Evolutionary conservation across 2,797 vertebrate species (phyloP), one percentile per base, ranked within the genome.

Genomic region (Gadopsis marmoratus): DNA sequence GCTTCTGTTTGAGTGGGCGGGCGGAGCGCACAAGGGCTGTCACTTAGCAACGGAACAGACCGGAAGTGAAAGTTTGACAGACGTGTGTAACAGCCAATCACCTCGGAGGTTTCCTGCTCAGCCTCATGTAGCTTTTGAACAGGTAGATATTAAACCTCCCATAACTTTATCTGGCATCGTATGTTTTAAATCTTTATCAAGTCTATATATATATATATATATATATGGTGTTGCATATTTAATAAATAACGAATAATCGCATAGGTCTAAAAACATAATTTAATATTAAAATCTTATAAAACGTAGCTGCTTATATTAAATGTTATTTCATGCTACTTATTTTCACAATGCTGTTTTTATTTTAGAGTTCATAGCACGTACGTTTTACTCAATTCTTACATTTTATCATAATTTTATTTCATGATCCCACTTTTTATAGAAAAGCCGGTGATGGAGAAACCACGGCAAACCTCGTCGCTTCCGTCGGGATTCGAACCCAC

Each of bases 1-100:
- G 68, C 83, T 67, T 63, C 33, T 66, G 37, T 45, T 73, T 37
- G n/a, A 29, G 26, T 0, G n/a, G 9, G 65, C 16, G 5, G 23
- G 47, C 7, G 16, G 4, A 63, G 21, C 1, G 72, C 53, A 60
- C 65, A 35, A 35, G 7, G 54, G 17, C 29, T 43, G 93, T 95
- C 90, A 88, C 95, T 84, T 86, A 88, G 95, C 95, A 95, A 96
- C 95, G n/a, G 35, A 21, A 16, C 9, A 64, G 11, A 76, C 71
- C 82, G 82, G 90, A 89, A 86, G 41, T 7, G 0, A 1, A 0
- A 0, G 7, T 2, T 4, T 79, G 73, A 85, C 64, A 0, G 83
- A 67, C 73, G n/a, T 47, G 1, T 21, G 1, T 11, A 26, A 5
- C 14, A 84, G 9, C 91, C 89, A 92, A 92, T 89, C 75, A 80